Conservation (phyloP, 2,888 invertebrate species). For the Drepanosiphum platanoidis region DNA sequence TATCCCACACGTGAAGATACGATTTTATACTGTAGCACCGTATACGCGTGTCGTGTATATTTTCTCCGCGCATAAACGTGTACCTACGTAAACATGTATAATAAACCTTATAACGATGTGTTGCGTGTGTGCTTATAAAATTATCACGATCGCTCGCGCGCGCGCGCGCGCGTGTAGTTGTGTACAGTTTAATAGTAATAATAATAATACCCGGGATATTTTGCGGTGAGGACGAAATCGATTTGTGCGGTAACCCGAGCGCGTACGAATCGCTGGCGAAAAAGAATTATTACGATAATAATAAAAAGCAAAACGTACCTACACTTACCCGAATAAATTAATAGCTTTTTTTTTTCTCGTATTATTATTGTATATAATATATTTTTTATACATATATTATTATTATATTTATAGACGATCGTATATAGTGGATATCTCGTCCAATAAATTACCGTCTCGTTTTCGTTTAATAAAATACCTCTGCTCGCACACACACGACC, state of each 20-base stretch:
- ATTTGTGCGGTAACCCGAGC: background rate
- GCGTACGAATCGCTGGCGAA: background rate
- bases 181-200: too few relatives aligned
- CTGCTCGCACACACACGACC: background rate
- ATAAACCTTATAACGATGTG: background rate
- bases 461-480: constrained; percentile 13
- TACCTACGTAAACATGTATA: too few relatives aligned
- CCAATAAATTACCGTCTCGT: constrained; percentile 28
- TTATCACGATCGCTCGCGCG: background rate
- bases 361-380: background rate
- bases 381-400: background rate
- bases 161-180: background rate
- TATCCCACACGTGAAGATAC: background rate
- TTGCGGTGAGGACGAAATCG: background rate
- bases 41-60: background rate
- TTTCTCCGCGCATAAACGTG: background rate
- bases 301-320: background rate
- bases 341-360: background rate
- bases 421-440: background rate
- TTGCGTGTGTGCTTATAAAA: background rate
- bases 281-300: background rate
- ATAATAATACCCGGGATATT: too few relatives aligned
- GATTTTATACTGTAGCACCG: too few relatives aligned
- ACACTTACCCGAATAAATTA: background rate
- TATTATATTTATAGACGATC: background rate